These are phyloP conservation scores for Oryzias javanicus DNA, from an alignment of 2,113 vertebrate genomes.

Conservation along the genomic window DNA sequence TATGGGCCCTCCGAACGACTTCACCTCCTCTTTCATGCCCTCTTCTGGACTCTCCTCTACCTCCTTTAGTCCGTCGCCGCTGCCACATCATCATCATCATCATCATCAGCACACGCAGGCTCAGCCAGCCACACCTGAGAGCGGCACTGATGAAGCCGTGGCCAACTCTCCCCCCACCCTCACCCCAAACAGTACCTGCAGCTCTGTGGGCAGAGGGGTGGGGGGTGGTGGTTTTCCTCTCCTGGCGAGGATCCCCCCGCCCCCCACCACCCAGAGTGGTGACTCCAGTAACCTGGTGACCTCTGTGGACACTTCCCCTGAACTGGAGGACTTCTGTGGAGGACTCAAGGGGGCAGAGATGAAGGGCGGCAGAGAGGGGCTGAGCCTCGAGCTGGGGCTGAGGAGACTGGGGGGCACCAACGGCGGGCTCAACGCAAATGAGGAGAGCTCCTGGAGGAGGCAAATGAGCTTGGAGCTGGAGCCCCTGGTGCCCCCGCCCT, in stretches of 20 bases:
- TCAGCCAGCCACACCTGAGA: conserved; percentile 80
- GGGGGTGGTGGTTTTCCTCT: conserved; percentile 63
- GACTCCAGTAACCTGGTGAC: conserved; percentile 13
- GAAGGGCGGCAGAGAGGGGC: conserved; percentile 37
- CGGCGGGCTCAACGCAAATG: conserved; percentile 73
- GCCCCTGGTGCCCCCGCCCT: conserved; percentile 77
- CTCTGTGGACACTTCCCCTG: conserved; percentile 40
- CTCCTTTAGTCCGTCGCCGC: conserved; percentile 79
- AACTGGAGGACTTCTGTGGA: conserved; percentile 54
- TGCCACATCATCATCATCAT: conserved; percentile 76
- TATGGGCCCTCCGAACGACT: conserved; percentile 87
- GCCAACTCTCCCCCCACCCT: conserved; percentile 74
- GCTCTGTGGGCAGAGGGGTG: conserved; percentile 23
- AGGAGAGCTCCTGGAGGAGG: conserved; percentile 86
- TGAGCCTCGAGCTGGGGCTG: conserved; percentile 64
- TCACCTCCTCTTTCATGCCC: conserved; percentile 80
- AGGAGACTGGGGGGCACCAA: conserved; percentile 67
- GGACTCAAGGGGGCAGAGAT: conserved; percentile 27
- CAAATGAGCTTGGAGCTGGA: conserved; percentile 87
- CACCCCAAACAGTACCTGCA: conserved; percentile 68
- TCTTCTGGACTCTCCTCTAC: conserved; percentile 78
- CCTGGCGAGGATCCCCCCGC: conserved; percentile 65
- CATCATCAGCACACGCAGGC: conserved; percentile 79
- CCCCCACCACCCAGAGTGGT: conserved; percentile 40
- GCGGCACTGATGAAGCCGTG: conserved; percentile 70